phyloP scores from a whole-genome alignment of 2,113 vertebrate species.

The Anas platyrhynchos region DNA sequence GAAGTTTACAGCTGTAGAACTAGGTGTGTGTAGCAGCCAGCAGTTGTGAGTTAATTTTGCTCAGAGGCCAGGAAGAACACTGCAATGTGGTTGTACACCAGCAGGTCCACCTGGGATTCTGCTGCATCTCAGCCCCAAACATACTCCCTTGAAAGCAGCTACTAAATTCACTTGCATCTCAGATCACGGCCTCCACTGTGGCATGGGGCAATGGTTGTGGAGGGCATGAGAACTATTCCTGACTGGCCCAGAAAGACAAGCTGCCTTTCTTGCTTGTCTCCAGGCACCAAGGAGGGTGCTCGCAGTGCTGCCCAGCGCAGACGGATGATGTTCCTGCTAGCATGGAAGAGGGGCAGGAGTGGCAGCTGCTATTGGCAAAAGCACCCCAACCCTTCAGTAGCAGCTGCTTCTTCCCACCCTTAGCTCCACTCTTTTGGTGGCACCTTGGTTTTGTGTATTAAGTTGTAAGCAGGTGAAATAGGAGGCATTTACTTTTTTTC shows the following conservation, averaged over 20 bases:
- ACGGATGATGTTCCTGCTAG: neutral
- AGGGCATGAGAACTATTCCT: neutral
- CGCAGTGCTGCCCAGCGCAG: neutral
- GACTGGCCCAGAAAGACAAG: neutral
- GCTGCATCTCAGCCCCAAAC: neutral
- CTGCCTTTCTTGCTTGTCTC: neutral
- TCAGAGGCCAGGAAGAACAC: conserved; percentile 14
- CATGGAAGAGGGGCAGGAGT: neutral
- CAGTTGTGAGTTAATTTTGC: conserved; percentile 42
- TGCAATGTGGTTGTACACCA: neutral
- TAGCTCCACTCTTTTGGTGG: conserved; percentile 7
- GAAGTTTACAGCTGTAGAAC: neutral
- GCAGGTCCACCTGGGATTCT: neutral
- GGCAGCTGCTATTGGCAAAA: conserved; percentile 17
- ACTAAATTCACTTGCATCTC: neutral
- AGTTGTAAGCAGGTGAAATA: conserved; percentile 64
- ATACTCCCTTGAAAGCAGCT: neutral
- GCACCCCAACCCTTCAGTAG: neutral
- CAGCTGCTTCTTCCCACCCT: conserved; percentile 32
- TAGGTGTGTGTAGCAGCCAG: conserved; percentile 22
- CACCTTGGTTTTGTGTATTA: conserved; percentile 40
- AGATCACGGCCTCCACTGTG: neutral
- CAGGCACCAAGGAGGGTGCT: neutral
- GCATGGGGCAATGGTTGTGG: accelerated
- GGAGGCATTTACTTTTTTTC: conserved; percentile 74